Conservation (phyloP, 1,140 invertebrate species). For the Centruroides sculpturatus region DNA sequence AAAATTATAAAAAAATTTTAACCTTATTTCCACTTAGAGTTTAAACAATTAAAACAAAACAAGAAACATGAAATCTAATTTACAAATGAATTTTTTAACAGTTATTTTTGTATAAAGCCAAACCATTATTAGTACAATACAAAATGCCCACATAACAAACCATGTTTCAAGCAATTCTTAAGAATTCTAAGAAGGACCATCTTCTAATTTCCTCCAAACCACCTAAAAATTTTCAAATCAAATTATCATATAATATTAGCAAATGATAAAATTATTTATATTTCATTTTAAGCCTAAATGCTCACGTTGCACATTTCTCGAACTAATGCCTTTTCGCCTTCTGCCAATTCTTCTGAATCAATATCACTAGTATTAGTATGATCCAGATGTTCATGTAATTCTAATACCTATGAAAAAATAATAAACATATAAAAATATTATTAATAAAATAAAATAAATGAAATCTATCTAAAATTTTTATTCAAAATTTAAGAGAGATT, state of each 20-base stretch:
- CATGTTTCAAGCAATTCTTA: too few species aligned
- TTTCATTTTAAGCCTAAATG: slow-evolving; percentile 5
- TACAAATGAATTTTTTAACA: too few species aligned
- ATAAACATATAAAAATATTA: not conserved
- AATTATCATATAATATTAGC: not conserved
- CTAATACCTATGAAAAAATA: slow-evolving; percentile 36
- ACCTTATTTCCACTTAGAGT: too few species aligned
- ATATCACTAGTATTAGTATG: slow-evolving; percentile 34
- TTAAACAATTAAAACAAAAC: too few species aligned
- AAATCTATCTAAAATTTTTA: too few species aligned
- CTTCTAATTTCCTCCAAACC: slow-evolving; percentile 29
- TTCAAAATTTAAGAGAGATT: too few species aligned
- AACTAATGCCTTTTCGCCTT: slow-evolving; percentile 81
- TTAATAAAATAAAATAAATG: too few species aligned
- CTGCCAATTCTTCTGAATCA: slow-evolving; percentile 43
- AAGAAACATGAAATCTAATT: too few species aligned
- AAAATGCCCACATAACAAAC: too few species aligned
- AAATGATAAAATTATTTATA: not conserved
- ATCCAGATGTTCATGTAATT: slow-evolving; percentile 77
- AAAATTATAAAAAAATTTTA: too few species aligned
- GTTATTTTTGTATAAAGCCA: too few species aligned
- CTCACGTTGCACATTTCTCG: slow-evolving; percentile 92
- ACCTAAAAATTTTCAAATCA: slow-evolving; percentile 20
- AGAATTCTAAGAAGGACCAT: slow-evolving; percentile 13
- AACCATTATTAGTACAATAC: too few species aligned